phyloP scores from a whole-genome alignment of 2,797 vertebrate genomes.

The Girardinus metallicus region DNA sequence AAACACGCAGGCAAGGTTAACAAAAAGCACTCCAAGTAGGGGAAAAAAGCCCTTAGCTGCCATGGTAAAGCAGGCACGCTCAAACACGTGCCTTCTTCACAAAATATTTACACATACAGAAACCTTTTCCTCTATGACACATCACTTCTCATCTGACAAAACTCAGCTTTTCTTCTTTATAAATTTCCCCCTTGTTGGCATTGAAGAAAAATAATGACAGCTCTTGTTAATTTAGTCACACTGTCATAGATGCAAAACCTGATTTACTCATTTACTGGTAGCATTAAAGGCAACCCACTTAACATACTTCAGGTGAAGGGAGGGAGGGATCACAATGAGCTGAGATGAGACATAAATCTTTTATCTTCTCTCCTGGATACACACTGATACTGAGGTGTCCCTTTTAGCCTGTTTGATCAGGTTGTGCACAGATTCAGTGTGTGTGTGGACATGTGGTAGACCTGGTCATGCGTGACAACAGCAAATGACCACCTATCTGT shows the following conservation, averaged over 20 bases:
- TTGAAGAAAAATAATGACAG: constrained; percentile 1
- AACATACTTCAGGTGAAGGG: constrained; percentile 7
- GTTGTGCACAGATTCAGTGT: constrained; percentile 52
- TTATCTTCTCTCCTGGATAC: constrained; percentile 53
- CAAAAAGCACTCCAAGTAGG: constrained; percentile 36
- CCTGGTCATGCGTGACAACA: constrained; percentile 65
- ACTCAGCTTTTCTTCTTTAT: constrained; percentile 12
- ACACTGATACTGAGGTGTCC: constrained; percentile 53
- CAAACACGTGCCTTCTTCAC: constrained; percentile 36
- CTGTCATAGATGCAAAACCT: neutral
- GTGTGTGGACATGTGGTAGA: constrained; percentile 32
- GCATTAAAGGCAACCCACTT: constrained; percentile 7
- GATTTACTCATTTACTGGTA: constrained; percentile 3
- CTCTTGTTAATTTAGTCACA: neutral
- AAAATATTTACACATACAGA: constrained; percentile 44
- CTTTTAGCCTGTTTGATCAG: constrained; percentile 73
- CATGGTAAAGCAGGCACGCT: constrained; percentile 53
- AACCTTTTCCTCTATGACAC: constrained; percentile 48
- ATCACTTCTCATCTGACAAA: constrained; percentile 53
- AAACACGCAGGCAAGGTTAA: constrained; percentile 25
- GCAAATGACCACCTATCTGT: constrained; percentile 67
- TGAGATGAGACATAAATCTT: constrained; percentile 48
- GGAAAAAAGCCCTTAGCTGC: constrained; percentile 7
- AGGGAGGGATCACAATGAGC: constrained; percentile 32
- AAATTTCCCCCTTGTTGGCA: constrained; percentile 10